Evolutionary conservation across 35 echinoderm and acorn worm species (phyloP).

Genomic region (Heliocidaris tuberculata): DNA sequence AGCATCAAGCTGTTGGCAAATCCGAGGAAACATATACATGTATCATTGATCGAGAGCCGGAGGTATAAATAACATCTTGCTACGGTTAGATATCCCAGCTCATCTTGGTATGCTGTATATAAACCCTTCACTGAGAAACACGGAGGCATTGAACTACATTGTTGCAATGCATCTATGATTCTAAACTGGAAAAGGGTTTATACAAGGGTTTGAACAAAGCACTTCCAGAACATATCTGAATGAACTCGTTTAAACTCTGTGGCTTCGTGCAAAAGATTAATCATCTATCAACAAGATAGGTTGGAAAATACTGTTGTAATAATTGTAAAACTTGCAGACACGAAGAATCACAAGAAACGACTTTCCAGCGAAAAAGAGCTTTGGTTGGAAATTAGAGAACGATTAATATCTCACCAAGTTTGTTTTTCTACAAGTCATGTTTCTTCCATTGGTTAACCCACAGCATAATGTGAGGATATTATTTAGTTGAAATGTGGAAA

Average conservation of each 20-base stretch:
- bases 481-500: background rate
- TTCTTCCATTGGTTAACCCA: background rate
- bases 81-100: background rate
- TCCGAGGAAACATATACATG: background rate
- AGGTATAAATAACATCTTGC: background rate
- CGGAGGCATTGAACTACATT: background rate
- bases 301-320: no score
- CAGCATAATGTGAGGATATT: background rate
- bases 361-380: background rate
- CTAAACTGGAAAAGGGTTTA: no score
- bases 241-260: no score
- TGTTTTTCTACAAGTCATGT: background rate
- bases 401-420: background rate
- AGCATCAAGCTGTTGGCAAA: background rate
- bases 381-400: background rate
- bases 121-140: background rate
- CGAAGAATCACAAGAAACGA: no score
- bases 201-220: no score
- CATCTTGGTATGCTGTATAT: background rate
- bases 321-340: no score
- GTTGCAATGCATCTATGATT: no score
- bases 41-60: background rate
- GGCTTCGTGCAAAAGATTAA: no score
- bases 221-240: no score
- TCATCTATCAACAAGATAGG: no score